Evolutionary conservation across 2,113 vertebrate species (phyloP).

Genomic region (Pygoscelis adeliae): DNA sequence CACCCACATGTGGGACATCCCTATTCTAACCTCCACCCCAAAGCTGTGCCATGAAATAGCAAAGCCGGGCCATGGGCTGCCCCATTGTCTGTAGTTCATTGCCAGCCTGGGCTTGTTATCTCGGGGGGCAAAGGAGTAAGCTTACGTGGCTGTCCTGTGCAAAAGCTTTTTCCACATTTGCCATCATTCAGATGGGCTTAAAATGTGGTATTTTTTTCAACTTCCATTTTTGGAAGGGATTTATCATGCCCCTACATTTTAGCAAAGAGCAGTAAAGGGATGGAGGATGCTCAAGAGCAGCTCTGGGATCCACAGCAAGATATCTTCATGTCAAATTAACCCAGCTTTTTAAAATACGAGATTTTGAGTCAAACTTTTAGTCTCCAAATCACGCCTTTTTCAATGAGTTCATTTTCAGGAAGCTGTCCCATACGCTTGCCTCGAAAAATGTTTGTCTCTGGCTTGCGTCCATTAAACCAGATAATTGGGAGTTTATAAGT

Average conservation of each 20-base stretch:
- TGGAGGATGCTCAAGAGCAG: neutral
- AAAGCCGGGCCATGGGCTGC: neutral
- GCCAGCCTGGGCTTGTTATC: neutral
- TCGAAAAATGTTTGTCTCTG: constrained; percentile 23
- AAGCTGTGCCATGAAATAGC: neutral
- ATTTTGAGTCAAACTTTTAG: neutral
- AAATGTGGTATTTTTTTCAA: neutral
- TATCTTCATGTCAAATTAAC: neutral
- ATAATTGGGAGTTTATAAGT: constrained; percentile 40
- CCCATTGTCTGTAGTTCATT: neutral
- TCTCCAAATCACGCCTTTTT: neutral
- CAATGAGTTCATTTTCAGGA: constrained; percentile 46
- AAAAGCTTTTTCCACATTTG: neutral
- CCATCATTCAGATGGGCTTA: neutral
- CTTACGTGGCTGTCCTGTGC: neutral
- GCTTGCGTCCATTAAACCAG: neutral
- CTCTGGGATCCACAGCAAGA: neutral
- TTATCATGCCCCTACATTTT: neutral
- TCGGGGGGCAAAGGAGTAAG: neutral
- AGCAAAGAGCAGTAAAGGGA: neutral
- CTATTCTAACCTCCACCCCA: neutral
- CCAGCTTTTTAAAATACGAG: neutral
- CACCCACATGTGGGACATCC: neutral
- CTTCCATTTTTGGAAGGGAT: neutral
- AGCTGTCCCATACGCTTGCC: neutral